These are phyloP conservation scores for Folsomia candida DNA, from an alignment of 2,888 invertebrate species.

Conservation along the genomic window DNA sequence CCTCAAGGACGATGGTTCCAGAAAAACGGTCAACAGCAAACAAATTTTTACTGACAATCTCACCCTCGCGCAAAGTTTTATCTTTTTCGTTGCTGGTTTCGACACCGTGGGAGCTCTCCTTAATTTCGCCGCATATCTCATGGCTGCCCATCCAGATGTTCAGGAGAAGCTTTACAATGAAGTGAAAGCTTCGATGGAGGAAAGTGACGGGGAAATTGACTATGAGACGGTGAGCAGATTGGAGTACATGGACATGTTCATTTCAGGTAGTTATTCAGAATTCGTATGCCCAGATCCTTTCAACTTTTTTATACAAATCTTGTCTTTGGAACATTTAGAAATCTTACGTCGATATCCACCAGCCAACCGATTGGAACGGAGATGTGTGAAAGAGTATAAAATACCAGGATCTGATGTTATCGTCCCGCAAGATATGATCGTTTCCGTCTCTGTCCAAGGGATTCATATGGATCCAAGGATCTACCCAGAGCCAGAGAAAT, in stretches of 20 bases:
- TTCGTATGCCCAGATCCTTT: too few relatives aligned
- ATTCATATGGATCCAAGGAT: too few relatives aligned
- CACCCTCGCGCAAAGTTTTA: slow-evolving; percentile 30
- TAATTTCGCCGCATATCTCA: slow-evolving; percentile 19
- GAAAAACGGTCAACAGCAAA: neutral
- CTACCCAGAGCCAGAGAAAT: too few relatives aligned
- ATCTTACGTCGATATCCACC: slow-evolving; percentile 31
- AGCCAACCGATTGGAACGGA: slow-evolving; percentile 29
- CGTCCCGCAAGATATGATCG: slow-evolving; percentile 24
- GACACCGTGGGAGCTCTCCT: slow-evolving; percentile 29
- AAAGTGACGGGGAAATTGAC: slow-evolving; percentile 22
- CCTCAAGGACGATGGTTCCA: neutral
- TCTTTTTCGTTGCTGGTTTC: slow-evolving; percentile 35
- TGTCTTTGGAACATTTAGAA: too few relatives aligned
- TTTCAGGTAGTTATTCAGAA: slow-evolving; percentile 30
- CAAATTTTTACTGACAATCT: slow-evolving; percentile 25
- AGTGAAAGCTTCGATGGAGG: slow-evolving; percentile 10
- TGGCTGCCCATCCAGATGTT: slow-evolving; percentile 36
- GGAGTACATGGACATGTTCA: slow-evolving; percentile 42
- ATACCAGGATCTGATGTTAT: slow-evolving; percentile 23
- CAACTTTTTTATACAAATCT: too few relatives aligned
- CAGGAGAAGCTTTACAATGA: slow-evolving; percentile 34
- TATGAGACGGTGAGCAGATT: slow-evolving; percentile 35
- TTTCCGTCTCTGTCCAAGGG: slow-evolving; percentile 19
- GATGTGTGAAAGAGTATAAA: slow-evolving; percentile 26